These are phyloP conservation scores for Neotoxoptera formosana DNA, from an alignment of 1,140 invertebrate genomes.

Conservation along the genomic window DNA sequence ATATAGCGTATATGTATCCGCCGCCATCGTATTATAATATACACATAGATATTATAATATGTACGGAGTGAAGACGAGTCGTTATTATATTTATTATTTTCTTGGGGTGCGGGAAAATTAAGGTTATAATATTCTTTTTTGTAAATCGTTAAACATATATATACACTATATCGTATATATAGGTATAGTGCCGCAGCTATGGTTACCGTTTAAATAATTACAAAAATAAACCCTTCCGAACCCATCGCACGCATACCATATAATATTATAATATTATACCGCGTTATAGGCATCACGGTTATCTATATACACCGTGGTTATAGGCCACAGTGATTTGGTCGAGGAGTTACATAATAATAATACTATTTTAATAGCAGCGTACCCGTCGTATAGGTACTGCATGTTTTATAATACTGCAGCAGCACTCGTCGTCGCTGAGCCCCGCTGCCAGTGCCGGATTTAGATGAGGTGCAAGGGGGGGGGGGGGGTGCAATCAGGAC, in stretches of 20 bases:
- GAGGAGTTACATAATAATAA: neutral
- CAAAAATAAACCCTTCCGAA: neutral
- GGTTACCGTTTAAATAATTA: neutral
- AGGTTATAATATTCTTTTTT: neutral
- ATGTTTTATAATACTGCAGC: neutral
- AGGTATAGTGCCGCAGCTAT: neutral
- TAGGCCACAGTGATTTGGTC: neutral
- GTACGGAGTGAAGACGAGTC: too few relatives aligned
- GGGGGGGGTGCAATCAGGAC: too few relatives aligned
- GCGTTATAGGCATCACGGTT: too few relatives aligned
- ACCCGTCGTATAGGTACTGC: too few relatives aligned
- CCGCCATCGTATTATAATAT: neutral
- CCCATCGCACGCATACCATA: neutral
- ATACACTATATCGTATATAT: neutral
- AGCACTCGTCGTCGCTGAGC: neutral
- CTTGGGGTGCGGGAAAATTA: neutral
- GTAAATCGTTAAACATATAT: neutral
- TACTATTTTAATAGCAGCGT: neutral
- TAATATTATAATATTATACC: neutral
- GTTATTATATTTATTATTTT: neutral
- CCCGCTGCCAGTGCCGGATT: too few relatives aligned
- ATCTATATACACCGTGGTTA: too few relatives aligned
- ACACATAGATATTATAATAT: too few relatives aligned
- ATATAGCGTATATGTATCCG: neutral
- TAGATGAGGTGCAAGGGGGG: too few relatives aligned